phyloP scores from a whole-genome alignment of 2,888 invertebrate genomes.

The Formica aserva region DNA sequence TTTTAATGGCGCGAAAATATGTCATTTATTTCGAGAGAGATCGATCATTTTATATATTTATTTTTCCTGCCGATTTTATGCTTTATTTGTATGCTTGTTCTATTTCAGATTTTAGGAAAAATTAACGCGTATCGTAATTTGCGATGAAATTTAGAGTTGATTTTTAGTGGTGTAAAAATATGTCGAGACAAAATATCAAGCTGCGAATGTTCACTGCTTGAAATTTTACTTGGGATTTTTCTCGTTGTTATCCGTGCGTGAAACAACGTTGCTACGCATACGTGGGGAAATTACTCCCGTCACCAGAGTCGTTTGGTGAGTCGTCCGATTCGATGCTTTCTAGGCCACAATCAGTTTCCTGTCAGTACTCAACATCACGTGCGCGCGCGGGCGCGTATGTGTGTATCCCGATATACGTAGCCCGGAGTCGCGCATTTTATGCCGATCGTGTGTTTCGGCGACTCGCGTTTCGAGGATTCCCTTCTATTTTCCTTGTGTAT shows the following conservation, averaged over 20 bases:
- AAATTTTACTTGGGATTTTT: conserved; percentile 11
- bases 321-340: conserved; percentile 30
- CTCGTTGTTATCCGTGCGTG: neutral
- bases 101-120: neutral
- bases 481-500: conserved; percentile 30
- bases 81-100: neutral
- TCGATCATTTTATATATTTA: neutral
- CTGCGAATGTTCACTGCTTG: neutral
- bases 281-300: conserved; percentile 36
- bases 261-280: neutral
- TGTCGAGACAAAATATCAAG: neutral
- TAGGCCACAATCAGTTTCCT: conserved; percentile 50
- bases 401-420: conserved; percentile 14
- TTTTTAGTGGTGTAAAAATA: neutral
- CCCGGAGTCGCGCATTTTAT: conserved; percentile 6
- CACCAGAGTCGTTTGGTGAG: conserved; percentile 11
- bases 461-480: conserved; percentile 14
- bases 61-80: neutral
- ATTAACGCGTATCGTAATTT: neutral
- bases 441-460: conserved; percentile 28
- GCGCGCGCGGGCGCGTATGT: neutral
- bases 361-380: conserved; percentile 44
- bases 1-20: too few relatives aligned
- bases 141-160: neutral
- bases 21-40: conserved; percentile 4